A percentile compares a stretch with the other conserved stretches of the same genome.
Evolutionary conservation across 2,888 invertebrate genomes (phyloP).

Genomic region (Scrobipalpa costella): DNA sequence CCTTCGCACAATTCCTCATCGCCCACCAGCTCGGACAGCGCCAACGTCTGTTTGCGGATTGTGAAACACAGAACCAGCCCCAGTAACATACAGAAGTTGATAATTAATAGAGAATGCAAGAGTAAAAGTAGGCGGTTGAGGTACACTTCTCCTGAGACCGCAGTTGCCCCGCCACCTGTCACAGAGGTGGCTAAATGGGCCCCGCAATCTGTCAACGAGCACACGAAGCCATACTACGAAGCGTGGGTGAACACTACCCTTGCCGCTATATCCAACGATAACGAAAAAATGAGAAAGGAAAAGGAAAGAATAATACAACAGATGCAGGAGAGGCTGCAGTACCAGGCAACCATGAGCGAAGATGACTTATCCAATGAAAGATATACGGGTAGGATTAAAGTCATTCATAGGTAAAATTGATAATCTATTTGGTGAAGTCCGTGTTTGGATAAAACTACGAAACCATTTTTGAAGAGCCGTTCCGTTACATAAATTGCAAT

Average conservation of each 20-base stretch:
- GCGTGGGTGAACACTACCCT: constrained; percentile 66
- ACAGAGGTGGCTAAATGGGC: constrained; percentile 68
- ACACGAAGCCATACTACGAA: constrained; percentile 67
- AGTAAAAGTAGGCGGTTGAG: background rate
- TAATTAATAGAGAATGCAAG: background rate
- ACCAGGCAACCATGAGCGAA: background rate
- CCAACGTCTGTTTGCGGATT: background rate
- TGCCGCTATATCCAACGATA: constrained; percentile 50
- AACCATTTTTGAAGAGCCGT: background rate
- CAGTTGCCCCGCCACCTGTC: constrained; percentile 39
- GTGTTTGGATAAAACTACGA: background rate
- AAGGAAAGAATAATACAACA: background rate
- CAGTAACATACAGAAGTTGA: background rate
- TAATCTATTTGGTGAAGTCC: background rate
- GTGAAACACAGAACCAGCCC: constrained; percentile 1
- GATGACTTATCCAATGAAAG: background rate
- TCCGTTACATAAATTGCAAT: no score
- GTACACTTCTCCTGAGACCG: background rate
- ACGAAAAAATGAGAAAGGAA: background rate
- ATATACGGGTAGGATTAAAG: constrained; percentile 5
- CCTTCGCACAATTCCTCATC: background rate
- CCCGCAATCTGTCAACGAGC: constrained; percentile 47
- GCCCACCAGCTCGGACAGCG: background rate
- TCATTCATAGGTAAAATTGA: background rate
- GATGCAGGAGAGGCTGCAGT: background rate